Evolutionary conservation across 2,888 invertebrate genomes (phyloP), one percentile per base, ranked within the genome.

Genomic region (Pedicia rivosa): DNA sequence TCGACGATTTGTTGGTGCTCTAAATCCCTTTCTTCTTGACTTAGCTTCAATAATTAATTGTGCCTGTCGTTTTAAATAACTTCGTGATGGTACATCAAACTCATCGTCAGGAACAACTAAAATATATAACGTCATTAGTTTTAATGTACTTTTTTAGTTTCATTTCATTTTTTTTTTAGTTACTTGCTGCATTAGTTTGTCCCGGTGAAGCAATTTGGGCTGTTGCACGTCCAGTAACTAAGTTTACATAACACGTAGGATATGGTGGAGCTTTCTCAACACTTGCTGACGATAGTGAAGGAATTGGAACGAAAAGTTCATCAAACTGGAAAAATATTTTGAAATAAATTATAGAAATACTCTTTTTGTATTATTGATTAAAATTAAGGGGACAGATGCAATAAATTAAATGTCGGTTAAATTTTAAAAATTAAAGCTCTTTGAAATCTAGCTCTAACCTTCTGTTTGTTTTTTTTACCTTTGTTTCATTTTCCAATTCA

Each of bases 31-130:
- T 34, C 83, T 67, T 24, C 84, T 66, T 44, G 78, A 78, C 53
- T 83, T 84, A 6, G 84, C 78, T 55, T 87, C 86, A 3, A 86
- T 72, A 31, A 87, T 79, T 14, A 86, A 57, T 51, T 83, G 81
- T 0, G 86, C 83, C 55, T 86, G 86, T 40, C 82, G 66, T 60
- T 86, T 87, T 40, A 87, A 60, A 54, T 72, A 75, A 42, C 73
- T 75, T 34, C 86, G 67, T 0, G 84, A 80, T 1, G 86, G 84
- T 29, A 86, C 78, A 51, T 86, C 86, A 44, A 80, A 83, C 50
- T 84, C 84, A 43, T 84, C 84, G 40, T 84, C 84, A 0, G 80
- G 74, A 4, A 67, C 71, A 66, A 50, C 55, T 51, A 42, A 17
- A 35, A 32, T 25, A 37, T 20, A 14, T 19, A 12, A 12, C 13